phyloP scores from a whole-genome alignment of 2,888 invertebrate species.

The Alitta virens region DNA sequence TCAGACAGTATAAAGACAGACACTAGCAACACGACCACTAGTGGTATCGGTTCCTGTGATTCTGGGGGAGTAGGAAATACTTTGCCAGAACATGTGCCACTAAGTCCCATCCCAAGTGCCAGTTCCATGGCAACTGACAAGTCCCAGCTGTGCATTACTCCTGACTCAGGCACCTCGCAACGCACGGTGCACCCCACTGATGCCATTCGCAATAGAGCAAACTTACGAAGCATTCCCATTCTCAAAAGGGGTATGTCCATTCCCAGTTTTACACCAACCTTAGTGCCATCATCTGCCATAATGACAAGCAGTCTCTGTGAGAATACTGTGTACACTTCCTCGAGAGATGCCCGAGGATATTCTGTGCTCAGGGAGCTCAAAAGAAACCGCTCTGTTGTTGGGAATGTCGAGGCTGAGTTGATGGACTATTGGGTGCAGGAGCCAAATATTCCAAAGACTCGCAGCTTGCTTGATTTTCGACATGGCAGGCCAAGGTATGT shows the following conservation, averaged over 20 bases:
- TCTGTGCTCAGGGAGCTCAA: conserved; percentile 53
- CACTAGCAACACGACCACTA: conserved; percentile 63
- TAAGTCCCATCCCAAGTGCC: conserved; percentile 86
- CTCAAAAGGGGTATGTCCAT: conserved; percentile 34
- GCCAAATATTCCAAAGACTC: conserved; percentile 14
- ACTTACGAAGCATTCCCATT: conserved; percentile 49
- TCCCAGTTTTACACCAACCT: conserved; percentile 26
- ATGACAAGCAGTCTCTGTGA: conserved; percentile 10
- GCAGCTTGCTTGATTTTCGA: conserved; percentile 23
- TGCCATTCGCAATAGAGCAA: conserved; percentile 42
- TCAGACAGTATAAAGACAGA: conserved; percentile 67
- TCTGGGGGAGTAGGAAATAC: conserved; percentile 58
- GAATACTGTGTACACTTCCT: conserved; percentile 41
- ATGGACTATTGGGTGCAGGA: conserved; percentile 6
- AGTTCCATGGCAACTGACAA: conserved; percentile 55
- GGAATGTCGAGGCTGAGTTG: conserved; percentile 39
- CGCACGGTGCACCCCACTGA: conserved; percentile 54
- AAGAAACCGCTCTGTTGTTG: conserved; percentile 44
- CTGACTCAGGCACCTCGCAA: conserved; percentile 35
- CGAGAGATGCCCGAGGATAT: conserved; percentile 54
- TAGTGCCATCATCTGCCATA: conserved; percentile 2
- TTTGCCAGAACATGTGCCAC: conserved; percentile 51
- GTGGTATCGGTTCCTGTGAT: conserved; percentile 80
- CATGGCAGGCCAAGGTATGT: conserved; percentile 20
- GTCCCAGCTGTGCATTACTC: neutral